Evolutionary conservation across 2,888 invertebrate species (phyloP), one percentile per base, ranked within the genome.

Genomic region (Hirtodrosophila duncani): DNA sequence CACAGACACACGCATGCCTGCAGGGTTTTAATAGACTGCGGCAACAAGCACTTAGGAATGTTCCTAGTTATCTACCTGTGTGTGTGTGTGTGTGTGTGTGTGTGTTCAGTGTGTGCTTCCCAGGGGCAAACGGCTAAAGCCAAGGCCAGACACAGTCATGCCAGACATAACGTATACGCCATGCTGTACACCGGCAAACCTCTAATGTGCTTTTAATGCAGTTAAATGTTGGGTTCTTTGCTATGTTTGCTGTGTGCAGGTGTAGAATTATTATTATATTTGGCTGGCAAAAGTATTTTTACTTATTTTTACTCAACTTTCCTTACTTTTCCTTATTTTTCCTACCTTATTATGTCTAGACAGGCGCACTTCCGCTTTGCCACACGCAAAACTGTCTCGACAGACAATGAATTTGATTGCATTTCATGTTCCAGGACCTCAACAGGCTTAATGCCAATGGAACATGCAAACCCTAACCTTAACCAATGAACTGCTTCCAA

Each of bases 281-380:
- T 37, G 21, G 24, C 26, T 14, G 43, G n/a, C n/a, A n/a, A n/a
- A n/a, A n/a, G n/a, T n/a, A n/a, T 24, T 20, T n/a, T 26, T 26
- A 16, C 18, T 24, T 8, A 23, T 30, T 37, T 29, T 49, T 27
- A 50, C 38, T 56, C 48, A 38, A 42, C 41, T 38, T 44, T 57
- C 53, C 57, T 57, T 33, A 33, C 17, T 9, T 8, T 3, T 16
- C 8, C 9, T 13, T 9, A 27, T 14, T 36, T 13, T 42, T 48
- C 44, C 41, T 42, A 45, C 36, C 56, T 45, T 56, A 59, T 60
- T 50, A 46, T 59, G 80, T 80, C 72, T 79, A 77, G 75, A 78
- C 62, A 61, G 56, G 41, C 43, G 62, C 67, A 63, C 65, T 70
- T 70, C 63, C 75, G 57, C 46, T 79, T 78, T 67, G 81, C 81